These are phyloP conservation scores for Tetramorium bicarinatum DNA, from an alignment of 2,888 invertebrate species.

Conservation along the genomic window DNA sequence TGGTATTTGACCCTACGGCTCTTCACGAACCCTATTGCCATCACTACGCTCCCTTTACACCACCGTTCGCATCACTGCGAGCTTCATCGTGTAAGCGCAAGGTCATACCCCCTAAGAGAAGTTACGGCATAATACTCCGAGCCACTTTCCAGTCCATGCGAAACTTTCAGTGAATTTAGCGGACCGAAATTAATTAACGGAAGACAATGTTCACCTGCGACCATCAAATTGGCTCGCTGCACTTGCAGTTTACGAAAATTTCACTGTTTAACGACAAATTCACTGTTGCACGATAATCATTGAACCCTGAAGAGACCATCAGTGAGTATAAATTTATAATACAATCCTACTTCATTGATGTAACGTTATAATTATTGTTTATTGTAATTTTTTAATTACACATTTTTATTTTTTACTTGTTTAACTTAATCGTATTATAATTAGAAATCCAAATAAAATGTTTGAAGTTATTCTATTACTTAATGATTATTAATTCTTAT, in stretches of 20 bases:
- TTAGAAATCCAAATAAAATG: background rate
- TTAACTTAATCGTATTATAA: background rate
- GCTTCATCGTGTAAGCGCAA: slow-evolving; percentile 52
- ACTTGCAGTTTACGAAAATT: slow-evolving; percentile 59
- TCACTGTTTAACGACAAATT: slow-evolving; percentile 29
- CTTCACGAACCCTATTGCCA: slow-evolving; percentile 43
- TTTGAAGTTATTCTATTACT: background rate
- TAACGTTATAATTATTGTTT: slow-evolving; percentile 1
- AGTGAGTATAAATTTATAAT: background rate
- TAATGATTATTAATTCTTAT: background rate
- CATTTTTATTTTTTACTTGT: background rate
- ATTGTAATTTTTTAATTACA: background rate
- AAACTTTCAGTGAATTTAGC: slow-evolving; percentile 64
- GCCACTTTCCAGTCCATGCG: slow-evolving; percentile 45
- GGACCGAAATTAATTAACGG: slow-evolving; percentile 70
- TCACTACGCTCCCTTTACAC: slow-evolving; percentile 25
- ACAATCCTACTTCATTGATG: background rate
- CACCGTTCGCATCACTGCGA: slow-evolving; percentile 24
- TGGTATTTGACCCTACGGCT: slow-evolving; percentile 62
- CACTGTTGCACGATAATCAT: slow-evolving; percentile 16
- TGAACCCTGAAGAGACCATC: background rate
- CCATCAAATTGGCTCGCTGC: slow-evolving; percentile 51
- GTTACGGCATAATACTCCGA: slow-evolving; percentile 37
- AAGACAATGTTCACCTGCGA: slow-evolving; percentile 60
- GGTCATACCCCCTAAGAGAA: slow-evolving; percentile 51